Evolutionary conservation across 2,888 invertebrate species (phyloP).

Genomic region (Athetis lepigone): DNA sequence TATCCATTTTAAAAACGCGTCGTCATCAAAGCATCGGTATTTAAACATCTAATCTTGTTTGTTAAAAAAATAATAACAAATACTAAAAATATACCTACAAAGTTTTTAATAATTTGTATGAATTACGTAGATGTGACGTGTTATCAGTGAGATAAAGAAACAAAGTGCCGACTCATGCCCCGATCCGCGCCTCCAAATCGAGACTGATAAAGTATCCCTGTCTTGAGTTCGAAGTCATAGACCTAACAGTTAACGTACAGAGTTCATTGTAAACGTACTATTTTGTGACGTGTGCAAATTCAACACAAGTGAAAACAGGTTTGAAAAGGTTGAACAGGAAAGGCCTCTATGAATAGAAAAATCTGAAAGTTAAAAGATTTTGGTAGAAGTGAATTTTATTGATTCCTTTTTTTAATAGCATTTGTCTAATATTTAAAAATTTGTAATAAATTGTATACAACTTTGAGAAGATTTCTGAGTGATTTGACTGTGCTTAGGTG

Average conservation of each 20-base stretch:
- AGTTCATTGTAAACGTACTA: conserved; percentile 4
- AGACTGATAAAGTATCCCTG: conserved; percentile 11
- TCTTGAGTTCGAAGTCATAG: not conserved
- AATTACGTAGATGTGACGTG: conserved; percentile 23
- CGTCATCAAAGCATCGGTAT: conserved; percentile 28
- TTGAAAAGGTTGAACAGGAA: too few relatives aligned
- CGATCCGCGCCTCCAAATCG: conserved; percentile 25
- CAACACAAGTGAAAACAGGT: conserved; percentile 6
- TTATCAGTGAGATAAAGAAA: conserved; percentile 13
- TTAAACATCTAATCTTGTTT: conserved; percentile 23
- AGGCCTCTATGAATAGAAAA: too few relatives aligned
- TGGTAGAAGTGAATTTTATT: too few relatives aligned
- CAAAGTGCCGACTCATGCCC: conserved; percentile 27
- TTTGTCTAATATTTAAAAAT: too few relatives aligned
- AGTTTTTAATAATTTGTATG: not conserved
- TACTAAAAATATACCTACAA: not conserved
- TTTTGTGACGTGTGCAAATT: conserved; percentile 11
- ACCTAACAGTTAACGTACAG: conserved; percentile 21
- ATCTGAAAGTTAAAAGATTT: too few relatives aligned
- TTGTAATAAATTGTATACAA: too few relatives aligned
- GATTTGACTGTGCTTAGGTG: too few relatives aligned
- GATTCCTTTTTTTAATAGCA: too few relatives aligned
- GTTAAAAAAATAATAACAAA: conserved; percentile 20
- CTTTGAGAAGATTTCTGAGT: too few relatives aligned
- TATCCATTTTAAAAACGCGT: conserved; percentile 9